phyloP scores from a whole-genome alignment of 2,888 invertebrate genomes.

The Thymelicus lineola region DNA sequence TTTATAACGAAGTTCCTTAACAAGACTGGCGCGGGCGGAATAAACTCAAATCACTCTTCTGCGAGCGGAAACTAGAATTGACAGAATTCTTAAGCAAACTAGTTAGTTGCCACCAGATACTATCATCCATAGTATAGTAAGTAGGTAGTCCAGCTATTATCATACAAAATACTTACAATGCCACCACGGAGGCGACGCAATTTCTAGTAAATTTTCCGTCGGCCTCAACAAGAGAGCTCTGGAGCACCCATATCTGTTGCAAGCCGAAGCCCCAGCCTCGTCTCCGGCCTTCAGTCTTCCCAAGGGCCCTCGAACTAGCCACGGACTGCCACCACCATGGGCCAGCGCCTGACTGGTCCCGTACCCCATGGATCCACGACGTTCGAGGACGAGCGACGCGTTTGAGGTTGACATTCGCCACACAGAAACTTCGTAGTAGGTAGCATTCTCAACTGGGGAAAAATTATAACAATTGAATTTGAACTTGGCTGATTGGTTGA shows the following conservation, averaged over 20 bases:
- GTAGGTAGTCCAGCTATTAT: too few relatives aligned
- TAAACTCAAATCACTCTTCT: too few relatives aligned
- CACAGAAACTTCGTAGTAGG: constrained; percentile 77
- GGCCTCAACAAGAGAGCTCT: constrained; percentile 68
- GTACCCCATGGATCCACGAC: constrained; percentile 70
- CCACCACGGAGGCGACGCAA: constrained; percentile 75
- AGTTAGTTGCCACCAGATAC: too few relatives aligned
- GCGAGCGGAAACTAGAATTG: too few relatives aligned
- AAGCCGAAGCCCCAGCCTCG: constrained; percentile 75
- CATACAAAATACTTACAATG: constrained; percentile 59
- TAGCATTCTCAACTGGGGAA: constrained; percentile 74
- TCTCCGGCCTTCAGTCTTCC: constrained; percentile 66
- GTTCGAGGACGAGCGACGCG: constrained; percentile 68
- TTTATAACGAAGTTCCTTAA: too few relatives aligned
- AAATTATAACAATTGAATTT: not conserved
- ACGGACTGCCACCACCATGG: constrained; percentile 56
- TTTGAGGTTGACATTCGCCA: constrained; percentile 77
- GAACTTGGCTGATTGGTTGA: too few relatives aligned
- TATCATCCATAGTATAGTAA: too few relatives aligned
- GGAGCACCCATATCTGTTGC: constrained; percentile 78
- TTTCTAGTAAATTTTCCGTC: constrained; percentile 66
- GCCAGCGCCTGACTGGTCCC: constrained; percentile 67
- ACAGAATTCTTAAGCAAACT: too few relatives aligned
- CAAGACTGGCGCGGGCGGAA: too few relatives aligned
- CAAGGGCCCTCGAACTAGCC: constrained; percentile 65